Evolutionary conservation across 2,888 invertebrate species (phyloP).

Genomic region (Tetragnatha montana): DNA sequence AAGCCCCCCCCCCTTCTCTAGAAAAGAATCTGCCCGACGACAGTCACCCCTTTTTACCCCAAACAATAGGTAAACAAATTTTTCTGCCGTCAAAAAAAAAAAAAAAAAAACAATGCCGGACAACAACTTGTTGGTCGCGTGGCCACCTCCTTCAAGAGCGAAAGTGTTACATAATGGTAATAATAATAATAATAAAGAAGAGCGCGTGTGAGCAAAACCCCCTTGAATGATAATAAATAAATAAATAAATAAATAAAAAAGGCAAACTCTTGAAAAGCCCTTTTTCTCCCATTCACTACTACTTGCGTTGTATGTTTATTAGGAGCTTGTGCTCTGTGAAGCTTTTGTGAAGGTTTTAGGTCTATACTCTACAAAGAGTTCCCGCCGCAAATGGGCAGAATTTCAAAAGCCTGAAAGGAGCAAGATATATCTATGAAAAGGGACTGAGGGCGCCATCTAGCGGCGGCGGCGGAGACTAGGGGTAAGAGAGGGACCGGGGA

Average conservation of each 20-base stretch:
- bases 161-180: too few species aligned
- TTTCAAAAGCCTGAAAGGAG: conserved; percentile 60
- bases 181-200: conserved; percentile 25
- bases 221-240: conserved; percentile 42
- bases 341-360: conserved; percentile 68
- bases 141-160: background rate
- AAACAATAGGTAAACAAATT: too few species aligned
- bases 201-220: conserved; percentile 50
- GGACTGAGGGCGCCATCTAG: conserved; percentile 59
- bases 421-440: background rate
- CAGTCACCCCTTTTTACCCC: too few species aligned
- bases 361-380: conserved; percentile 59
- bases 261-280: conserved; percentile 44
- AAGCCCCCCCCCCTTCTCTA: too few species aligned
- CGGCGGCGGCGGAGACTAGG: conserved; percentile 35
- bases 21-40: too few species aligned
- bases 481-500: conserved; percentile 2
- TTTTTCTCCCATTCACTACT: conserved; percentile 33
- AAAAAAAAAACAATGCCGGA: too few species aligned
- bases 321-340: conserved; percentile 45
- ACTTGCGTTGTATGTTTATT: conserved; percentile 60
- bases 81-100: too few species aligned
- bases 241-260: conserved; percentile 8
- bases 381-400: conserved; percentile 60
- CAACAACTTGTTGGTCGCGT: conserved; percentile 36